Percentiles rank a stretch among this genome's conserved stretches.
Evolutionary conservation across 2,113 vertebrate species (phyloP).

Genomic region (Xiphias gladius): DNA sequence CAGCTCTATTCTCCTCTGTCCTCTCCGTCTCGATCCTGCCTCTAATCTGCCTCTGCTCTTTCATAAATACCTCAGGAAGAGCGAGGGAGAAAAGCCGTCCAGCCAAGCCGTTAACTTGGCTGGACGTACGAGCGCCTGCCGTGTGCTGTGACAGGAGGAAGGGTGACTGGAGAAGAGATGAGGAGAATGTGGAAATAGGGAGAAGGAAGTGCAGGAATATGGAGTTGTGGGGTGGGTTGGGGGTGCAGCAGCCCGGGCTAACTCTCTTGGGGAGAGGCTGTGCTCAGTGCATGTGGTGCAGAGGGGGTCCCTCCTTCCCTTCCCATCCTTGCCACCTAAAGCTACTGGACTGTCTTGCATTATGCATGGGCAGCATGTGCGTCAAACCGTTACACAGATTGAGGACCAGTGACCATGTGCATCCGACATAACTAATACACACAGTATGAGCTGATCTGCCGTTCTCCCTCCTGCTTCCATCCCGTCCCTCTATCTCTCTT

Average conservation of each 20-base stretch:
- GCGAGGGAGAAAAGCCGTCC: slow-evolving; percentile 19
- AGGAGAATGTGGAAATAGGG: slow-evolving; percentile 31
- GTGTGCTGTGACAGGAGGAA: slow-evolving; percentile 28
- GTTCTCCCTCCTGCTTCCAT: slow-evolving; percentile 8
- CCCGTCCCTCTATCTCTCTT: slow-evolving; percentile 22
- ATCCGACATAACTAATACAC: slow-evolving; percentile 20
- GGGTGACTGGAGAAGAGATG: slow-evolving; percentile 17
- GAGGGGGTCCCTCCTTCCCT: slow-evolving; percentile 26
- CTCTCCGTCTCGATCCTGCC: slow-evolving; percentile 4
- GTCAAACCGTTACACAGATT: slow-evolving; percentile 9
- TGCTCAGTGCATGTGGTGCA: slow-evolving; percentile 37
- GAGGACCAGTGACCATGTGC: slow-evolving; percentile 20
- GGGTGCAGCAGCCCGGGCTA: slow-evolving; percentile 60
- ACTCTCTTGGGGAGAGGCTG: slow-evolving; percentile 37
- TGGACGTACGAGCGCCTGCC: not conserved
- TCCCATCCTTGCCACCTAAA: slow-evolving; percentile 54
- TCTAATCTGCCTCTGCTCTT: slow-evolving; percentile 6
- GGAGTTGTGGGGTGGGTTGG: not conserved
- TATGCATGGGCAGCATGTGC: slow-evolving; percentile 64
- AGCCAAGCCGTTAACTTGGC: slow-evolving; percentile 14
- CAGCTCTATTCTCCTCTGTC: slow-evolving; percentile 1
- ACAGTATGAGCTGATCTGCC: slow-evolving; percentile 19
- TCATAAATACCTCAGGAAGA: not conserved
- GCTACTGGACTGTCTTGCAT: slow-evolving; percentile 53
- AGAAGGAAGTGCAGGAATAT: not conserved